phyloP scores from a whole-genome alignment of 2,797 vertebrate species.

The Cichlasoma orientale region DNA sequence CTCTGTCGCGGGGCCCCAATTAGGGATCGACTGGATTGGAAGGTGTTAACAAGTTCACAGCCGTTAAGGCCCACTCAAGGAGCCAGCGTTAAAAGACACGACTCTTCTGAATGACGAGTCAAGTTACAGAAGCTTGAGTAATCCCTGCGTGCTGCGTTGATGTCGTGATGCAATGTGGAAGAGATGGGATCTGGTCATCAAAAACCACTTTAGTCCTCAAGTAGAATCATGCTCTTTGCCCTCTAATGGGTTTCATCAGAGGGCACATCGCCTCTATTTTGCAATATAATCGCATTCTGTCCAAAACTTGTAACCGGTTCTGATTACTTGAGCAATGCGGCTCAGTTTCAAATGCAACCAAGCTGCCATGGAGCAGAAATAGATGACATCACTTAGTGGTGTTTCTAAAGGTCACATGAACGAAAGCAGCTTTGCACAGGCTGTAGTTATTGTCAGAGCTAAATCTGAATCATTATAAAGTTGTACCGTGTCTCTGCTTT shows the following conservation, averaged over 20 bases:
- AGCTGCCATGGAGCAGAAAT: neutral
- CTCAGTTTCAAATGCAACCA: neutral
- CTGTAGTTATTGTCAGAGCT: neutral
- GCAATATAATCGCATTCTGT: neutral
- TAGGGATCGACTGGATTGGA: slow-evolving; percentile 52
- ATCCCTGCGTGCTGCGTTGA: slow-evolving; percentile 2
- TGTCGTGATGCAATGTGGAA: neutral
- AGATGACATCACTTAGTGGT: neutral
- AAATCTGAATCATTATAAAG: neutral
- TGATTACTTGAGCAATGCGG: neutral
- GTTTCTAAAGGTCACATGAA: slow-evolving; percentile 2
- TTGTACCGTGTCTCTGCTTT: too few species aligned
- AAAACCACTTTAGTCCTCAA: slow-evolving; percentile 6
- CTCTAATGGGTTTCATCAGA: neutral
- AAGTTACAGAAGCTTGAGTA: slow-evolving; percentile 40
- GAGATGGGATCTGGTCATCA: neutral
- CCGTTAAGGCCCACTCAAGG: slow-evolving; percentile 59
- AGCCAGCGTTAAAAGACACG: slow-evolving; percentile 55
- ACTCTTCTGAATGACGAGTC: slow-evolving; percentile 49
- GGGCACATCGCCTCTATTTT: neutral
- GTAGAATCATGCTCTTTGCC: neutral
- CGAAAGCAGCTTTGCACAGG: neutral
- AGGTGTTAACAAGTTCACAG: slow-evolving; percentile 71
- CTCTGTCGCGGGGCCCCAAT: slow-evolving; percentile 23
- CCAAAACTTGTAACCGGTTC: neutral